Conservation (phyloP, 1,140 invertebrate species). For the Rhagoletis zephyria region DNA sequence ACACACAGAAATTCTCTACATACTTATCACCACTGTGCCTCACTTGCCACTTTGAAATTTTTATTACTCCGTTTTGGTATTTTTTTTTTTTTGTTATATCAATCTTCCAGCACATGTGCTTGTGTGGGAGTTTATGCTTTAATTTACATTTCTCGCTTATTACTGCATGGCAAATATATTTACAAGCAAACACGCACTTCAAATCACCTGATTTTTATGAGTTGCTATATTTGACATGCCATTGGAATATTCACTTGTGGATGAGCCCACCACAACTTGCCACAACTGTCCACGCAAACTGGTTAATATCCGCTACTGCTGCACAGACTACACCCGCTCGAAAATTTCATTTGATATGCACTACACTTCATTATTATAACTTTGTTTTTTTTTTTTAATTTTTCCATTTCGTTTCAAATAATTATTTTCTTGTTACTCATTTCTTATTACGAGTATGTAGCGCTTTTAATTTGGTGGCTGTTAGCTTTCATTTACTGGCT, state of each 20-base stretch:
- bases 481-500: neutral
- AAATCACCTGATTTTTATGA: neutral
- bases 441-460: slow-evolving; percentile 1
- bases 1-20: no score
- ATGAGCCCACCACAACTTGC: slow-evolving; percentile 22
- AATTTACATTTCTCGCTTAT: slow-evolving; percentile 68
- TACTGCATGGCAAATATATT: slow-evolving; percentile 55
- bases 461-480: neutral
- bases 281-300: slow-evolving; percentile 23
- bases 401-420: neutral
- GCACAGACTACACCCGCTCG: slow-evolving; percentile 51
- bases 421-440: neutral
- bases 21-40: neutral
- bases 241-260: slow-evolving; percentile 59
- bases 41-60: neutral
- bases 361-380: slow-evolving; percentile 59
- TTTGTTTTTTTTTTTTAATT: neutral
- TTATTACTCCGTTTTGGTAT: neutral
- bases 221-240: neutral
- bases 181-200: slow-evolving; percentile 55
- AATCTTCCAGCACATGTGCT: slow-evolving; percentile 15
- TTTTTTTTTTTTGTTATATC: neutral
- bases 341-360: slow-evolving; percentile 71
- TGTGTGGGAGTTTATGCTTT: slow-evolving; percentile 70
- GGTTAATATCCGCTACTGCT: neutral